Evolutionary conservation across 2,888 invertebrate species (phyloP).

Genomic region (Sericinus montela): DNA sequence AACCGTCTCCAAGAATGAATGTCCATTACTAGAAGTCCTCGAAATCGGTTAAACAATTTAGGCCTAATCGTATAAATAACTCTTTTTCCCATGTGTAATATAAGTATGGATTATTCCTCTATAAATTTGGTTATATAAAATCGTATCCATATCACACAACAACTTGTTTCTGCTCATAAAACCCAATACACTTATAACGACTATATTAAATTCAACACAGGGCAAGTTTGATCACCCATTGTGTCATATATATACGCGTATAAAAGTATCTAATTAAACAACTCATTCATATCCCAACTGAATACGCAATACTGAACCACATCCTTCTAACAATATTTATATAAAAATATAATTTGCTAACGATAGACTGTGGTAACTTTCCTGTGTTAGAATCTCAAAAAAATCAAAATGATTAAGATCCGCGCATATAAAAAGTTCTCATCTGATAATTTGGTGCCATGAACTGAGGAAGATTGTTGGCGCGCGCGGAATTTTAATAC

Average conservation of each 20-base stretch:
- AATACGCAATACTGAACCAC: constrained; percentile 2
- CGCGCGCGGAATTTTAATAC: constrained; percentile 14
- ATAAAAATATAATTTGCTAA: constrained; percentile 22
- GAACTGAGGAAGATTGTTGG: neutral
- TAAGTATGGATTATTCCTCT: neutral
- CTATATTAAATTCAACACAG: constrained; percentile 10
- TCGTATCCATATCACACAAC: neutral
- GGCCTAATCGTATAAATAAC: too few species aligned
- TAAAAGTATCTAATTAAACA: constrained; percentile 4
- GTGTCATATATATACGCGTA: neutral
- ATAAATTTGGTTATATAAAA: too few species aligned
- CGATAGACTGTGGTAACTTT: constrained; percentile 41
- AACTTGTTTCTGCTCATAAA: constrained; percentile 2
- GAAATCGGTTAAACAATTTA: too few species aligned
- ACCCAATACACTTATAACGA: neutral
- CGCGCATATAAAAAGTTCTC: neutral
- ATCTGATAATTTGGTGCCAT: neutral
- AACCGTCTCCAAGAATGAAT: too few species aligned
- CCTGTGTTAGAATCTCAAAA: constrained; percentile 18
- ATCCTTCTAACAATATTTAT: constrained; percentile 10
- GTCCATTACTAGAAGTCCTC: too few species aligned
- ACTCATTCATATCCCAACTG: neutral
- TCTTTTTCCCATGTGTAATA: neutral
- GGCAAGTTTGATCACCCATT: neutral
- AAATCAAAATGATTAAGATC: neutral